Conservation (phyloP, 2,113 vertebrate genomes). For the Grus americana region DNA sequence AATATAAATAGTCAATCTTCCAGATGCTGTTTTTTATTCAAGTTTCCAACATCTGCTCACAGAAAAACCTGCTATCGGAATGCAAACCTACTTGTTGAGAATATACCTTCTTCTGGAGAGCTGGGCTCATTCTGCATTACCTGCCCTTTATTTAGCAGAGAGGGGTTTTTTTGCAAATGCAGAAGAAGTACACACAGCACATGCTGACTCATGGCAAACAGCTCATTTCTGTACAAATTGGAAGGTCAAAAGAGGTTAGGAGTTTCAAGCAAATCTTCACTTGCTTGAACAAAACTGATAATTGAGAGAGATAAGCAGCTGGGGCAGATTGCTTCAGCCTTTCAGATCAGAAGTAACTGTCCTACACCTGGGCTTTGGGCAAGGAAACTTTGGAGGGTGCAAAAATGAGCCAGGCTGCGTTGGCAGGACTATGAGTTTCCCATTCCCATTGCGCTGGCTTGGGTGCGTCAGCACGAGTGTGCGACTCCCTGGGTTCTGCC, state of each 20-base stretch:
- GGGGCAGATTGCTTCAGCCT: not conserved
- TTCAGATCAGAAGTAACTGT: not conserved
- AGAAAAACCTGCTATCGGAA: not conserved
- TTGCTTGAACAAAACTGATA: not conserved
- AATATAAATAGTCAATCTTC: not conserved
- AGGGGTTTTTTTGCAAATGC: not conserved
- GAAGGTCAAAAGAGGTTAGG: not conserved
- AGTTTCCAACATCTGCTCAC: not conserved
- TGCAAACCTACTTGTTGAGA: not conserved
- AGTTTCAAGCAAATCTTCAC: not conserved
- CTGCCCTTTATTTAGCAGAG: not conserved
- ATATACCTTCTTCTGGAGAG: not conserved
- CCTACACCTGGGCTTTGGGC: accelerated
- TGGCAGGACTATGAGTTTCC: not conserved
- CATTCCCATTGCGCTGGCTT: not conserved
- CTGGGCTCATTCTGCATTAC: not conserved
- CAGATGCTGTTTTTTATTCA: not conserved
- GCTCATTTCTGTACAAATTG: not conserved
- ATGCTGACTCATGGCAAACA: not conserved
- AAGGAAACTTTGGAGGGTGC: not conserved
- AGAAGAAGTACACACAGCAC: not conserved
- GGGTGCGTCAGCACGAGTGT: not conserved
- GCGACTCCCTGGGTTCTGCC: not conserved
- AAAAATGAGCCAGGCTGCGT: not conserved
- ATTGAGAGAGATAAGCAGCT: not conserved